Base-by-base conservation (phyloP, 2,888 invertebrate species). In the Ferrisia virgata region DNA sequence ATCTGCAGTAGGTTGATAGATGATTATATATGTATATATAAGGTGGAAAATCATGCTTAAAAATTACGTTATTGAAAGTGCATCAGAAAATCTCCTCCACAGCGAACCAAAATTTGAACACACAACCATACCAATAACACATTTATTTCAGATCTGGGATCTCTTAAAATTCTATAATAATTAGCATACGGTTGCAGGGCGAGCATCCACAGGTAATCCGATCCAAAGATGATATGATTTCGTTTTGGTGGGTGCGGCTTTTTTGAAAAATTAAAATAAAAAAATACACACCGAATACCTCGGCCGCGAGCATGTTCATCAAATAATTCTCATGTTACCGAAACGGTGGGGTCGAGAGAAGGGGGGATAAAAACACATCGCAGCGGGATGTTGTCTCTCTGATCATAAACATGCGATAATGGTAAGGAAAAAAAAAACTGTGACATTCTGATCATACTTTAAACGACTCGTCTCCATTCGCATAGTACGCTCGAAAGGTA, bases 391-490 rank as follows among this genome's bases (percentile, higher is more conserved):
- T 76, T 82, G 72, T 39, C 47, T 39, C n/a, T 15, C 22, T 72
- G 83, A 83, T 83, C 76, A 83, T 43, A 72, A 83, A 76, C 33
- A 83, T 76, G 36, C 47, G 83, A 83, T 83, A 83, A 76, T 40
- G 83, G n/a, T n/a, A n/a, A n/a, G n/a, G n/a, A n/a, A n/a, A n/a
- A n/a, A n/a, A 28, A 83, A 36, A 83, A 83, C 83, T 83, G 83
- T 83, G 83, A 83, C 83, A 83, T 83, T 83, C 83, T 83, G 83
- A 83, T 83, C 83, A 83, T 83, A 83, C 39, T 76, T 83, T 18
- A 69, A 39, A 83, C 28, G 47, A 53, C 31, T 80, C 13, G 80
- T 80, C 47, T 18, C 22, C 36, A 18, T 22, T 22, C 3, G 18
- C 69, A 18, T 36, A 81, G 64, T 28, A 47, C 31, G 43, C 47